Evolutionary conservation across 2,888 invertebrate species (phyloP).

Genomic region (Melanophora roralis): DNA sequence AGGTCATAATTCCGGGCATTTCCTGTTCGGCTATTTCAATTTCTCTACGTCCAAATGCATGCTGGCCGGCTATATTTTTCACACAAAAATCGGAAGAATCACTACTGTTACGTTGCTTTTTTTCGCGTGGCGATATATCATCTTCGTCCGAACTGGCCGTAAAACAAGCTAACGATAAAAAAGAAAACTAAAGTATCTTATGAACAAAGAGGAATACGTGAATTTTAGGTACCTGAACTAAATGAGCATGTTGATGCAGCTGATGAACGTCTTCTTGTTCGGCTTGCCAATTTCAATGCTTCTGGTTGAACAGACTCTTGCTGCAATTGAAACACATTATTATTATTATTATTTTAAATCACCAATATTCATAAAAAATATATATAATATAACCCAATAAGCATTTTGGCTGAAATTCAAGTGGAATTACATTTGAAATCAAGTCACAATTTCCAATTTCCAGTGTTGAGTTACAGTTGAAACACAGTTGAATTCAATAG

Average conservation of each 20-base stretch:
- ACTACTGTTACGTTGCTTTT: conserved; percentile 89
- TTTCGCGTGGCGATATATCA: conserved; percentile 93
- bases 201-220: too few species aligned
- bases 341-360: too few species aligned
- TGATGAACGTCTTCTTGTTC: conserved; percentile 86
- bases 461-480: too few species aligned
- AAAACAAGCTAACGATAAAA: conserved; percentile 66
- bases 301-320: conserved; percentile 78
- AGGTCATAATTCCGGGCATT: conserved; percentile 98
- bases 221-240: conserved; percentile 86
- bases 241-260: conserved; percentile 96
- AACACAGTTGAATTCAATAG: too few species aligned
- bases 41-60: conserved; percentile 94
- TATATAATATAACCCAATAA: too few species aligned
- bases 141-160: conserved; percentile 93
- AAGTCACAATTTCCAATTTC: too few species aligned
- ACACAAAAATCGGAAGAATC: conserved; percentile 94
- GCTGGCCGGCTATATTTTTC: conserved; percentile 88
- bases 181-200: too few species aligned
- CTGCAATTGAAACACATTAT: conserved; percentile 33
- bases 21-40: conserved; percentile 99
- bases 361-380: too few species aligned
- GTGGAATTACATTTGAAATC: too few species aligned
- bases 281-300: conserved; percentile 88
- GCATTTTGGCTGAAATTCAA: too few species aligned